Base-by-base conservation (phyloP, 2,113 vertebrate species). In the Castor canadensis region DNA sequence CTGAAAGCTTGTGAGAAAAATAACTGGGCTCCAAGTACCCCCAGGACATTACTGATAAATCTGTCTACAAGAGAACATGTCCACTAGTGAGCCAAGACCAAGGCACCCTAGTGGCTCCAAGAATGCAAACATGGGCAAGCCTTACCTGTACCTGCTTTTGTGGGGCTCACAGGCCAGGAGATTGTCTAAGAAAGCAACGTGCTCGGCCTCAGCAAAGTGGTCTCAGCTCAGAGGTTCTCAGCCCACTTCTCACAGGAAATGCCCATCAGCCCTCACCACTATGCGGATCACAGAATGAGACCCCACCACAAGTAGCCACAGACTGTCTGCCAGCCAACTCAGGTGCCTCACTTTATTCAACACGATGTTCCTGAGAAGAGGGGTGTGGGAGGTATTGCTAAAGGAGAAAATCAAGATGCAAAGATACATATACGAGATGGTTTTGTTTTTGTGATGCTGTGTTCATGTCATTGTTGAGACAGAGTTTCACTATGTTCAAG, bases 301-400 rank as follows among this genome's bases (percentile, higher is more conserved):
- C 26, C 73, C 43, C 73, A 62, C 9, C 38, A 32, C 49, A 54
- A 49, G 56, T 22, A 28, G 71, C 75, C n/a, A 4, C 69, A 62
- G 47, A 67, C n/a, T n/a, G n/a, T n/a, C 66, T 72, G 38, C 64
- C 24, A 49, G 13, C 43, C 88, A 1, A 0, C 19, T 35, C 54
- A 85, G 28, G 45, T 52, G 32, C 64, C 69, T 64, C 58, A 2
- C 19, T 83, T 62, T 62, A 77, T 86, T 82, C 82, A 64, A 22
- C 62, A 72, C 76, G 10, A 83, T 71, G 82, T 76, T 94, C 45
- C 89, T 47, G 17, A 66, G 87, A 82, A 79, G 38, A 64, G 40
- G 45, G 67, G 24, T 77, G 38, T 62, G 93, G 43, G 83, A 77
- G 47, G 69, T 35, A 73, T 49, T 73, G 72, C 73, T 45, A 79